Evolutionary conservation across 1,140 invertebrate genomes (phyloP).

Genomic region (Drosophila tsacasi): DNA sequence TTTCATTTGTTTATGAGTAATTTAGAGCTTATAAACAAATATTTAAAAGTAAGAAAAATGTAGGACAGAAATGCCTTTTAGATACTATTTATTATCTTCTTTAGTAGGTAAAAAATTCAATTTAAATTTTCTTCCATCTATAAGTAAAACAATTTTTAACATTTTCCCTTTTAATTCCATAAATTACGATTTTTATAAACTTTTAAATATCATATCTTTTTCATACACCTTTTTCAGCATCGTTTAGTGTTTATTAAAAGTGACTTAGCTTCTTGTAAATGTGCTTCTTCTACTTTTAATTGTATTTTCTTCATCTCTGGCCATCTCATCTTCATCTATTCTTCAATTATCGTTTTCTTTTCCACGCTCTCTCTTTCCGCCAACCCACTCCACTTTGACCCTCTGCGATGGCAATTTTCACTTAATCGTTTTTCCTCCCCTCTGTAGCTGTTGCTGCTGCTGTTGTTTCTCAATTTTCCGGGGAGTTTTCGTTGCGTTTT

Average conservation of each 20-base stretch:
- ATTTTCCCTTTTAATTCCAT: no score
- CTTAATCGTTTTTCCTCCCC: constrained; percentile 42
- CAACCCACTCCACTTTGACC: constrained; percentile 49
- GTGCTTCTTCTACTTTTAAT: constrained; percentile 32
- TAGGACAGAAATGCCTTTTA: neutral
- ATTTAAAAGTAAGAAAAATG: neutral
- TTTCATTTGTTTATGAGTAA: neutral
- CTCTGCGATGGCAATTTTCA: constrained; percentile 64
- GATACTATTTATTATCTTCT: no score
- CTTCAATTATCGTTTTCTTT: constrained; percentile 48
- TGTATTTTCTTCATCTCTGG: constrained; percentile 18
- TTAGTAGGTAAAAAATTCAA: no score
- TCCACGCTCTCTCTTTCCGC: constrained; percentile 49
- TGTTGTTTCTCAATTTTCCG: constrained; percentile 38
- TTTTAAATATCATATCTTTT: neutral
- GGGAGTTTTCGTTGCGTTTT: constrained; percentile 29
- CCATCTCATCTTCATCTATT: constrained; percentile 6
- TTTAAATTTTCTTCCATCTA: no score
- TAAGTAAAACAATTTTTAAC: no score
- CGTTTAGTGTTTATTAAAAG: constrained; percentile 9
- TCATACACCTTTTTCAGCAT: neutral
- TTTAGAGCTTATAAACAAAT: neutral
- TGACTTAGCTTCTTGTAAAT: constrained; percentile 9
- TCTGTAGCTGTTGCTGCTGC: constrained; percentile 2
- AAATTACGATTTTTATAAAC: no score